phyloP scores from a whole-genome alignment of 2,113 vertebrate genomes.

The Otolemur garnettii region DNA sequence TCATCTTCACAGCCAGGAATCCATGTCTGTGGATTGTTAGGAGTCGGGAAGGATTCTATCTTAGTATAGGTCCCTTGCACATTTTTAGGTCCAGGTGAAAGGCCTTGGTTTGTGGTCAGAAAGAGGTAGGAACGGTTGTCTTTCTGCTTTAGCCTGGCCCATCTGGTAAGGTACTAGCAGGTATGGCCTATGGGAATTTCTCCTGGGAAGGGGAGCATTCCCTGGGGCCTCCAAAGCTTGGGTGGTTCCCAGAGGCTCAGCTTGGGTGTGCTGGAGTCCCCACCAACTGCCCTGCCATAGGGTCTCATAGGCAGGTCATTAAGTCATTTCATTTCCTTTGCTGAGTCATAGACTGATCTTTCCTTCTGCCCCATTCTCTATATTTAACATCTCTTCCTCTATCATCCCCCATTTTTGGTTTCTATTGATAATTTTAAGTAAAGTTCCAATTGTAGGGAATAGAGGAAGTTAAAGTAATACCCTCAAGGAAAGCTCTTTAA shows the following conservation, averaged over 20 bases:
- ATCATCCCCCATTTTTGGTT: neutral
- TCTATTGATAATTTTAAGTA: neutral
- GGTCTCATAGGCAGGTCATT: neutral
- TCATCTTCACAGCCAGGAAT: neutral
- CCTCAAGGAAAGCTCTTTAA: slow-evolving; percentile 10
- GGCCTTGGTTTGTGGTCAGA: neutral
- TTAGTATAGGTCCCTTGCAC: neutral
- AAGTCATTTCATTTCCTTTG: neutral
- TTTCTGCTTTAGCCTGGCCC: neutral
- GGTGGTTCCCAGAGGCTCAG: neutral
- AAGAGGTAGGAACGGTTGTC: neutral
- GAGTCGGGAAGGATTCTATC: neutral
- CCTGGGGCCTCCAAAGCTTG: neutral
- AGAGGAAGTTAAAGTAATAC: neutral
- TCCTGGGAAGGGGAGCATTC: neutral
- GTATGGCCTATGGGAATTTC: neutral
- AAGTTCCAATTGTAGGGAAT: neutral
- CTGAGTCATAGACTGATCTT: neutral
- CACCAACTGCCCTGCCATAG: neutral
- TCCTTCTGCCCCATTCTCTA: neutral
- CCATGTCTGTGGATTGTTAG: neutral
- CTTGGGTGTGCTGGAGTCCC: neutral
- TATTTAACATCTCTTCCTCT: neutral
- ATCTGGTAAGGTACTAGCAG: neutral
- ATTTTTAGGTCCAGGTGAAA: neutral